Evolutionary conservation across 2,113 vertebrate species (phyloP).

Genomic region (Anarrhichthys ocellatus): DNA sequence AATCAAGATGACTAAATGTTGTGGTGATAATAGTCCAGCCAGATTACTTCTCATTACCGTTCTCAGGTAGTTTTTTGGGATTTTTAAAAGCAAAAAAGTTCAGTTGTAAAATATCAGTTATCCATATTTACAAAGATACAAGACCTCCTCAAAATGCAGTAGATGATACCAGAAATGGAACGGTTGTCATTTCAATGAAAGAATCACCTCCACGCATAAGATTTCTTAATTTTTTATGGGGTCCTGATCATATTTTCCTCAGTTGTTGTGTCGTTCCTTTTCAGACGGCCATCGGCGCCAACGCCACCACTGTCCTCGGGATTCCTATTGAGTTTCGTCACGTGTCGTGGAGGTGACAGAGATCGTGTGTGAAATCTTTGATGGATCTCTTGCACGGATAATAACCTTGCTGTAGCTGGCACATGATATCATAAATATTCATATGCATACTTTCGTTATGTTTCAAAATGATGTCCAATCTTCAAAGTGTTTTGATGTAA

Average conservation of each 20-base stretch:
- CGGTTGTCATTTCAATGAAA: not conserved
- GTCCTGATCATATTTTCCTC: not conserved
- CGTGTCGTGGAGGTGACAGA: constrained; percentile 84
- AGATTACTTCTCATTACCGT: not conserved
- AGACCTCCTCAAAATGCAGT: not conserved
- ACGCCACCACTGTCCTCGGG: constrained; percentile 83
- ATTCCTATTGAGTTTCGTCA: constrained; percentile 84
- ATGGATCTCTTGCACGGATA: not conserved
- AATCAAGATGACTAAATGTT: not conserved
- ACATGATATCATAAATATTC: no score
- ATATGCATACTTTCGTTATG: not conserved
- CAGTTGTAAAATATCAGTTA: not conserved
- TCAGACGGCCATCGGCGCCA: constrained; percentile 84
- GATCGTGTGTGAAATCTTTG: not conserved
- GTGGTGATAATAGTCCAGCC: not conserved
- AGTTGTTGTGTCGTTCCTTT: constrained; percentile 16
- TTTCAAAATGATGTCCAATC: not conserved
- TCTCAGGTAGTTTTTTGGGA: no score
- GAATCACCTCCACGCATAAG: not conserved
- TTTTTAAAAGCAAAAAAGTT: not conserved
- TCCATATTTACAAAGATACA: not conserved
- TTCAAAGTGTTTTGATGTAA: not conserved
- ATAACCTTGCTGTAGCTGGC: not conserved
- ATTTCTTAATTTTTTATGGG: not conserved
- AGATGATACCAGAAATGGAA: no score